phyloP scores from a whole-genome alignment of 2,888 invertebrate genomes.

The Tubulanus polymorphus region DNA sequence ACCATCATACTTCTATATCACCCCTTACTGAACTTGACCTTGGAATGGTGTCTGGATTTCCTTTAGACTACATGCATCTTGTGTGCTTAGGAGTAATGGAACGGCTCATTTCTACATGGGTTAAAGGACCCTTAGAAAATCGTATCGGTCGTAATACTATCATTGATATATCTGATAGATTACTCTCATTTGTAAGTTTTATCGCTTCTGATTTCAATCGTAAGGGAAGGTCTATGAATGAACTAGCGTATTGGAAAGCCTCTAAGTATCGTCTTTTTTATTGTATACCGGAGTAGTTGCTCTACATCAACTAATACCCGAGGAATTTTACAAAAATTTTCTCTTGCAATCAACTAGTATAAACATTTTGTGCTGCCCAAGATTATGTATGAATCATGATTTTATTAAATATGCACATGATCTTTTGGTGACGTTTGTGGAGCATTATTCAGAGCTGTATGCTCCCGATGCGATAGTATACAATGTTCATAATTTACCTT shows the following conservation, averaged over 20 bases:
- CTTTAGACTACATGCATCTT: conserved; percentile 32
- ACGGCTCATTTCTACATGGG: conserved; percentile 29
- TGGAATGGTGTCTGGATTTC: conserved; percentile 12
- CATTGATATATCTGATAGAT: conserved; percentile 10
- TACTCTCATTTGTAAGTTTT: conserved; percentile 7
- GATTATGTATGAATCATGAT: conserved; percentile 5
- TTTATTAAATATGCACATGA: conserved; percentile 18
- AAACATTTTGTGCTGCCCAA: conserved; percentile 8
- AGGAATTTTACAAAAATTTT: conserved; percentile 17
- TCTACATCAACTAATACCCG: conserved; percentile 7
- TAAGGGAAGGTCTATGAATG: conserved; percentile 27
- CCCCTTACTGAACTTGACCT: conserved; percentile 16
- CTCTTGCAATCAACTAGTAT: conserved; percentile 15
- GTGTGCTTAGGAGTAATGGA: conserved; percentile 39
- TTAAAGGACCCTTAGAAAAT: conserved; percentile 21
- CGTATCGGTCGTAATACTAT: conserved; percentile 11
- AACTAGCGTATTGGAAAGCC: conserved; percentile 35
- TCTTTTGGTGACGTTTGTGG: conserved; percentile 15
- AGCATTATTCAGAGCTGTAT: conserved; percentile 11
- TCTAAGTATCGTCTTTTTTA: conserved; percentile 33
- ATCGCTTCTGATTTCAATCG: conserved; percentile 31
- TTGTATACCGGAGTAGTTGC: conserved; percentile 30
- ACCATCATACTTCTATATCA: conserved; percentile 12
- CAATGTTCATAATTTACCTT: conserved; percentile 21
- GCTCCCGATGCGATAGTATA: conserved; percentile 20